Conservation (phyloP, 2,797 vertebrate species). For the Eulemur coronatus region DNA sequence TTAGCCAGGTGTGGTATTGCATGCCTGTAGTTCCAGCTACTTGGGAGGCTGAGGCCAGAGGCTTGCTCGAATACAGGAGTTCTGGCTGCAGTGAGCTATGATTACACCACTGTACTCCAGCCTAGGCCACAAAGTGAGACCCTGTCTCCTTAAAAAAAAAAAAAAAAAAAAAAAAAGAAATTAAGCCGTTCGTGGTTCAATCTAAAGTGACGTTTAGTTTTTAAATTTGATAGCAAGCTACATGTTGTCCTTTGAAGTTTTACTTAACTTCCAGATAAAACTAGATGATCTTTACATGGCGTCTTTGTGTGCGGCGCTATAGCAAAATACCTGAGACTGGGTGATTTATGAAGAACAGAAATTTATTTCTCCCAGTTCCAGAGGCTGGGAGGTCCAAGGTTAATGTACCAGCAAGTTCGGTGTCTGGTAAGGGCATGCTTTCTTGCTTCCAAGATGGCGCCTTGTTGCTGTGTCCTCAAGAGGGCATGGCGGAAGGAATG, state of each 20-base stretch:
- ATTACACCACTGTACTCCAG: too few relatives aligned
- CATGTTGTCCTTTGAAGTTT: not conserved
- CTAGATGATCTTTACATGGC: not conserved
- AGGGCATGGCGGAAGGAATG: not conserved
- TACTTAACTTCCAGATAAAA: not conserved
- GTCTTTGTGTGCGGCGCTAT: not conserved
- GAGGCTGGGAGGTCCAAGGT: not conserved
- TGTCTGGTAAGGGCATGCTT: not conserved
- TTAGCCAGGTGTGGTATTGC: too few relatives aligned
- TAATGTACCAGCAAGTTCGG: not conserved
- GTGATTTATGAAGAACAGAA: not conserved
- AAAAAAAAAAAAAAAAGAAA: not conserved
- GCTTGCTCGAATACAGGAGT: too few relatives aligned
- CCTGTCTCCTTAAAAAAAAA: too few relatives aligned
- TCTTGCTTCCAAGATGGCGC: not conserved
- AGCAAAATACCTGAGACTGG: not conserved
- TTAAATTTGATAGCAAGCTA: conserved; percentile 19
- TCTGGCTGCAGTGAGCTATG: too few relatives aligned
- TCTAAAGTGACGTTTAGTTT: conserved; percentile 26
- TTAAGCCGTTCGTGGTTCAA: not conserved
- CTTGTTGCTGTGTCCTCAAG: not conserved
- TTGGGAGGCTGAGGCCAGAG: too few relatives aligned
- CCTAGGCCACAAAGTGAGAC: too few relatives aligned
- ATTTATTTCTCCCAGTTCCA: not conserved
- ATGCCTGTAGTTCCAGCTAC: too few relatives aligned